Conservation (phyloP, 2,888 invertebrate genomes). For the Cheilosia pagana region DNA sequence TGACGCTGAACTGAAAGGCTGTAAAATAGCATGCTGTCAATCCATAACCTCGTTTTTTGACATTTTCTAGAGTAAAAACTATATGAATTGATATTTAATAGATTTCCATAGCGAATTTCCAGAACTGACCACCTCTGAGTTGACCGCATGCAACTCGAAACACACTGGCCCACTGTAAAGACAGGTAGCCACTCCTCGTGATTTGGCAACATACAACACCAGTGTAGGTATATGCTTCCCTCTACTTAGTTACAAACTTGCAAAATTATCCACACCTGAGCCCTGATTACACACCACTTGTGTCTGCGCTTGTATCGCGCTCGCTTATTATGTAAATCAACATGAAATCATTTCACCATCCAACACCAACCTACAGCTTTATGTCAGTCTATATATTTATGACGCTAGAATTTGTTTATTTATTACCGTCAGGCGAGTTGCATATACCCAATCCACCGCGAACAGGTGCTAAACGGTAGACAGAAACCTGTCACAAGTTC, state of each 20-base stretch:
- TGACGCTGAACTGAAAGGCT: too few species aligned
- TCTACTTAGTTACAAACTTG: neutral
- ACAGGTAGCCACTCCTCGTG: neutral
- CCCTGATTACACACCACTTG: constrained; percentile 21
- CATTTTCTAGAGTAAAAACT: too few species aligned
- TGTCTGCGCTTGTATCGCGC: constrained; percentile 13
- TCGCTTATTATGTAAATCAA: constrained; percentile 28
- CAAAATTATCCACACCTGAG: constrained; percentile 25
- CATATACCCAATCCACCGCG: constrained; percentile 16
- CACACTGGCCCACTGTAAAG: neutral
- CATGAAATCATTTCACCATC: constrained; percentile 38
- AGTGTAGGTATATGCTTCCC: neutral
- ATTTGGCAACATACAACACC: neutral
- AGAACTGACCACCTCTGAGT: neutral
- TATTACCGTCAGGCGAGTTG: constrained; percentile 17
- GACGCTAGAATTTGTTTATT: constrained; percentile 39
- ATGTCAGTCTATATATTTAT: constrained; percentile 12
- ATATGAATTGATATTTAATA: too few species aligned
- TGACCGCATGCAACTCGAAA: neutral
- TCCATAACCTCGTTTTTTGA: too few species aligned
- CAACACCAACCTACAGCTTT: neutral
- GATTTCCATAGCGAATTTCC: neutral
- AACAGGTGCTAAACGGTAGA: constrained; percentile 63
- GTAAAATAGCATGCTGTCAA: too few species aligned
- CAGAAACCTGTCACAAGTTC: constrained; percentile 55